Conservation (phyloP, 37 sponge, comb jelly and placozoan genomes). For the Bolinopsis microptera region DNA sequence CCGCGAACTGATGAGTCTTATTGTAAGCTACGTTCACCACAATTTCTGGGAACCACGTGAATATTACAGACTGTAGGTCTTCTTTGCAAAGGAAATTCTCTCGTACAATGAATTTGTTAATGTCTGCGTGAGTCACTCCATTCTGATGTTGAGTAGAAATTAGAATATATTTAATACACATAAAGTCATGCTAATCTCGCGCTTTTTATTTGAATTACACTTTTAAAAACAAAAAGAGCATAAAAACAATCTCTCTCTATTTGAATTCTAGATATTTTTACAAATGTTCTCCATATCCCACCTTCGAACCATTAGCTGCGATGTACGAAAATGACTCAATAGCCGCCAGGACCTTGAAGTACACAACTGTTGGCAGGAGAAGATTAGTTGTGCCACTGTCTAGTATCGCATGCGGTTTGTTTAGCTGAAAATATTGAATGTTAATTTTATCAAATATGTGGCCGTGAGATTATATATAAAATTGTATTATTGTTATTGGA, state of each 20-base stretch:
- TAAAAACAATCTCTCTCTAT: no score
- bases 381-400: conserved; percentile 41
- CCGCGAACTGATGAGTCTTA: not conserved
- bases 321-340: not conserved
- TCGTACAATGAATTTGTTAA: not conserved
- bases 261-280: no score
- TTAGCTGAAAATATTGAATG: conserved; percentile 16
- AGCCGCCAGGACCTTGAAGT: not conserved
- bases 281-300: no score
- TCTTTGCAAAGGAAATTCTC: not conserved
- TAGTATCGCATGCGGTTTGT: not conserved
- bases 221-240: no score
- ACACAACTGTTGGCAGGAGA: not conserved
- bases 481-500: not conserved
- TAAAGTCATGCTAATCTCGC: no score
- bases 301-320: no score
- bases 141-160: no score
- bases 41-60: conserved; percentile 13
- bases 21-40: not conserved
- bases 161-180: no score
- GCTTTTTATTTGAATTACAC: no score
- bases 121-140: not conserved
- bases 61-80: not conserved
- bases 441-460: no score
- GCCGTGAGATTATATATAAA: no score